Percentiles rank a stretch among this genome's conserved stretches.
Evolutionary conservation across 2,888 invertebrate genomes (phyloP).

Genomic region (Thymelicus sylvestris): DNA sequence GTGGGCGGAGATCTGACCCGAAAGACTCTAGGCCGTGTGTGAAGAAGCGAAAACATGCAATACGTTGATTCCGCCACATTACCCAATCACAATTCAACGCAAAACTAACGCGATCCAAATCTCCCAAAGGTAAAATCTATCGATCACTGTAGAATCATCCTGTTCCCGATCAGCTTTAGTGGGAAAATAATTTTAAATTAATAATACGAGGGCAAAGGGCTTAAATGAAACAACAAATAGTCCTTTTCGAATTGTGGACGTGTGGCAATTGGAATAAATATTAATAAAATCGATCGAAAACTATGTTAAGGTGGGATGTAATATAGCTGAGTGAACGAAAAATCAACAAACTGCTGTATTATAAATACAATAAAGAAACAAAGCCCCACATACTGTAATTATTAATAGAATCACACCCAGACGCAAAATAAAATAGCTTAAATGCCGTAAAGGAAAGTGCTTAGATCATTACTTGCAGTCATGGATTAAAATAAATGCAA

Average conservation of each 20-base stretch:
- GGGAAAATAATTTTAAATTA: too few relatives aligned
- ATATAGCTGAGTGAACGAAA: slow-evolving; percentile 18
- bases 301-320: slow-evolving; percentile 33
- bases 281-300: slow-evolving; percentile 36
- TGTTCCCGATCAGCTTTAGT: too few relatives aligned
- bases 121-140: too few relatives aligned
- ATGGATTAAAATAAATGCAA: not conserved
- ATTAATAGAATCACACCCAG: not conserved
- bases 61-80: too few relatives aligned
- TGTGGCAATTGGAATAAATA: not conserved
- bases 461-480: not conserved
- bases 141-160: too few relatives aligned
- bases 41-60: too few relatives aligned
- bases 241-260: not conserved
- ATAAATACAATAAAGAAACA: not conserved
- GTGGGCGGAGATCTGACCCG: too few relatives aligned
- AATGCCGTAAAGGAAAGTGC: not conserved
- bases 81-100: too few relatives aligned
- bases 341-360: not conserved
- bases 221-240: not conserved
- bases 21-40: too few relatives aligned
- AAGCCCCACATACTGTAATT: not conserved
- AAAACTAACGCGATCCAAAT: too few relatives aligned
- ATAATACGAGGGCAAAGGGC: too few relatives aligned
- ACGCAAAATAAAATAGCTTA: not conserved